Evolutionary conservation across 35 echinoderm and acorn worm species (phyloP).

Genomic region (Ophiothrix spiculata): DNA sequence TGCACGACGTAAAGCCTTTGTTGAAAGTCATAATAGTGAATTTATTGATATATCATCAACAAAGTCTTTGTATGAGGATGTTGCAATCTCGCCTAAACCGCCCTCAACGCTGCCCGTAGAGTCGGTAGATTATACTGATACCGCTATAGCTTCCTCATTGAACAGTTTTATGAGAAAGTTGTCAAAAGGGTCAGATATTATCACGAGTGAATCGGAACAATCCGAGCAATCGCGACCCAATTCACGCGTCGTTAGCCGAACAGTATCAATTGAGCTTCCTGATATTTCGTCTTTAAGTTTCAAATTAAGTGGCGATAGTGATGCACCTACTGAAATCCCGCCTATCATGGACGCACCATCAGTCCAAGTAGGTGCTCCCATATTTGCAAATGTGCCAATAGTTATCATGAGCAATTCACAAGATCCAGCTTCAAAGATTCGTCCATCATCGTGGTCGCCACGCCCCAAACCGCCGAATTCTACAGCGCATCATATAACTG

Average conservation of each 20-base stretch:
- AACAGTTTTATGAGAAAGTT: too few species aligned
- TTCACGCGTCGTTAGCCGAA: neutral
- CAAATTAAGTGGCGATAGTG: neutral
- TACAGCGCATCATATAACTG: neutral
- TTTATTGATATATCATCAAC: neutral
- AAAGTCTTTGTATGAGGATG: neutral
- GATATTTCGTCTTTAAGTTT: neutral
- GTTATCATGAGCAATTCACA: neutral
- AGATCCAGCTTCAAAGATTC: neutral
- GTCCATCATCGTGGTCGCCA: neutral
- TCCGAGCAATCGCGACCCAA: neutral
- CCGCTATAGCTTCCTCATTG: too few species aligned
- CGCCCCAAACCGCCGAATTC: neutral
- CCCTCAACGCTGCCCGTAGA: too few species aligned
- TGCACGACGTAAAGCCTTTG: neutral
- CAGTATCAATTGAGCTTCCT: neutral
- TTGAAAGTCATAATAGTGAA: neutral
- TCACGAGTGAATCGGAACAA: neutral
- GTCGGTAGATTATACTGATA: too few species aligned
- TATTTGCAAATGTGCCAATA: neutral
- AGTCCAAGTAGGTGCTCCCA: neutral
- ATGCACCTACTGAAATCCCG: neutral
- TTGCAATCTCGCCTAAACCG: too few species aligned
- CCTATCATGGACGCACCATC: neutral
- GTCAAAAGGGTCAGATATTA: neutral